Conservation (phyloP, 2,797 vertebrate species). For the Gallinago stenura region DNA sequence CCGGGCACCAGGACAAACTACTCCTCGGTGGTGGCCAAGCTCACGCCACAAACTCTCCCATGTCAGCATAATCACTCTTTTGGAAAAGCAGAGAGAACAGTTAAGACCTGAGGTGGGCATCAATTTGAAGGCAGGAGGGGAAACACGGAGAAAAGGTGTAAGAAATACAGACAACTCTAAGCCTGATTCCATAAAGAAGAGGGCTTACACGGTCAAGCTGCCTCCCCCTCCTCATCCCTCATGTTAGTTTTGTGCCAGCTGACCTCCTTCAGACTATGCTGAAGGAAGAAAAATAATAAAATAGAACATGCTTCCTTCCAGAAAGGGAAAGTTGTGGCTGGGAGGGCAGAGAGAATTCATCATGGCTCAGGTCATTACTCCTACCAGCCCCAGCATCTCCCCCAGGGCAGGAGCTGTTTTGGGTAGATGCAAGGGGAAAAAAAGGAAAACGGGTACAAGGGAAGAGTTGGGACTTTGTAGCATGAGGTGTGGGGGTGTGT, state of each 20-base stretch:
- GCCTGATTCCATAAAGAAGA: neutral
- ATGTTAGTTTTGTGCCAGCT: fast-evolving
- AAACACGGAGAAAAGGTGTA: neutral
- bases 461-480: neutral
- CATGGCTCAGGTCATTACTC: neutral
- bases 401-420: fast-evolving
- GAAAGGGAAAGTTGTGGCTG: neutral
- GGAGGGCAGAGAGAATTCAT: neutral
- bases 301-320: neutral
- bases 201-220: neutral
- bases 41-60: neutral
- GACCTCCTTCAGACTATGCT: neutral
- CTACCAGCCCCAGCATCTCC: neutral
- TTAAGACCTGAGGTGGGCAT: neutral
- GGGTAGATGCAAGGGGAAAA: neutral
- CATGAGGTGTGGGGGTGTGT: neutral
- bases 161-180: neutral
- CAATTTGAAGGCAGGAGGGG: neutral
- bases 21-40: neutral
- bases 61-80: neutral
- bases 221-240: neutral
- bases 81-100: neutral
- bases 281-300: neutral
- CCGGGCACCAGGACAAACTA: neutral
- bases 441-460: neutral